Evolutionary conservation across 53 echinoderm and acorn worm genomes (phyloP).

Genomic region (Echinometra lucunter): DNA sequence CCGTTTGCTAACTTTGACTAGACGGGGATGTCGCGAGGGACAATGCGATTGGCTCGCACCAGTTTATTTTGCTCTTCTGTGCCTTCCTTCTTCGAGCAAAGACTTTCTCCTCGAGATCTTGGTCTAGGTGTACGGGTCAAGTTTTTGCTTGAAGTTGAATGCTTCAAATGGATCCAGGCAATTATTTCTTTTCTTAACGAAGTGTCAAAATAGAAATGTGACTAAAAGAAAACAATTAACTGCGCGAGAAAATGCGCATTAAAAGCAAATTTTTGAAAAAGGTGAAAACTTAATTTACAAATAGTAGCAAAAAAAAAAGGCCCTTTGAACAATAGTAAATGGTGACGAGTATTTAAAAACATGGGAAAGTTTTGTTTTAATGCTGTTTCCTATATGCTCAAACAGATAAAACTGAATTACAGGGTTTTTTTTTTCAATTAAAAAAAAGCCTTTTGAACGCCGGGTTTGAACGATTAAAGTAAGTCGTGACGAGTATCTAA

Average conservation of each 20-base stretch:
- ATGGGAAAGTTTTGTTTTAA: no score
- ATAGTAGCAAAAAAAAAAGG: no score
- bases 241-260: neutral
- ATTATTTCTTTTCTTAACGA: neutral
- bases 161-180: neutral
- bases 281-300: no score
- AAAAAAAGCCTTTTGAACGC: no score
- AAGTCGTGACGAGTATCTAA: no score
- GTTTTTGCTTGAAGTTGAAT: neutral
- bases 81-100: neutral
- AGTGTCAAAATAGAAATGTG: neutral
- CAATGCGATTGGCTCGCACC: conserved; percentile 39
- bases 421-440: no score
- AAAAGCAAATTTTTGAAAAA: no score
- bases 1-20: conserved; percentile 52
- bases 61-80: conserved; percentile 17
- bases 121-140: neutral
- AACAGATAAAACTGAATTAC: no score
- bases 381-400: no score
- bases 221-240: neutral
- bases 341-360: no score
- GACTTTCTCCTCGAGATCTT: neutral
- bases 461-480: no score
- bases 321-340: no score
- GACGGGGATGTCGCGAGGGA: conserved; percentile 32